Base-by-base conservation (phyloP, 30 jellyfish, hydroid and myxozoan genomes). In the Nemopilema nomurai region DNA sequence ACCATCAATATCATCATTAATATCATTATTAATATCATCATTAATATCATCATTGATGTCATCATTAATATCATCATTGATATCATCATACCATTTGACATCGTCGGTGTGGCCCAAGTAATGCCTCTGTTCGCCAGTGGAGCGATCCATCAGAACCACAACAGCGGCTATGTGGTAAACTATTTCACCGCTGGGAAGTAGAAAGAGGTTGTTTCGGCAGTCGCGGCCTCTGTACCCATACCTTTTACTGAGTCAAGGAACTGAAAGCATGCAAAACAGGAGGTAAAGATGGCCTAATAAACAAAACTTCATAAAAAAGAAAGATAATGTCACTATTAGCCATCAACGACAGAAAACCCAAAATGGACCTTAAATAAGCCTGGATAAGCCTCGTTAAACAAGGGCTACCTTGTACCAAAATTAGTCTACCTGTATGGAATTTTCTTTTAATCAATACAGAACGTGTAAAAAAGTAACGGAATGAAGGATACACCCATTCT, bases 401-500 rank as follows among this genome's bases (percentile, higher is more conserved):
- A n/a, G n/a, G n/a, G n/a, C n/a, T n/a, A n/a, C n/a, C n/a, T n/a
- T n/a, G n/a, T n/a, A n/a, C n/a, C n/a, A n/a, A n/a, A n/a, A n/a
- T n/a, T n/a, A n/a, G n/a, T n/a, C n/a, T n/a, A n/a, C n/a, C n/a
- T n/a, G n/a, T n/a, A n/a, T n/a, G n/a, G n/a, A n/a, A n/a, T n/a
- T n/a, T n/a, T n/a, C n/a, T n/a, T n/a, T n/a, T n/a, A n/a, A n/a
- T 13, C 13, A 13, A 3, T 41, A 41, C 57, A 41, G 57, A 41
- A 41, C 6, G 13, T 41, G 57, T n/a, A n/a, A n/a, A n/a, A n/a
- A n/a, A n/a, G n/a, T n/a, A n/a, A n/a, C n/a, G n/a, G n/a, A n/a
- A n/a, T n/a, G n/a, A n/a, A 92, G 76, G 98, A 92, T 92, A 92
- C 98, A 92, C 98, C 96, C 96, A 92, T 69, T 82, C 96, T 52